Percentiles rank a stretch among this genome's conserved stretches.
phyloP scores from a whole-genome alignment of 2,888 invertebrate species.

The Pseudoips prasinana region DNA sequence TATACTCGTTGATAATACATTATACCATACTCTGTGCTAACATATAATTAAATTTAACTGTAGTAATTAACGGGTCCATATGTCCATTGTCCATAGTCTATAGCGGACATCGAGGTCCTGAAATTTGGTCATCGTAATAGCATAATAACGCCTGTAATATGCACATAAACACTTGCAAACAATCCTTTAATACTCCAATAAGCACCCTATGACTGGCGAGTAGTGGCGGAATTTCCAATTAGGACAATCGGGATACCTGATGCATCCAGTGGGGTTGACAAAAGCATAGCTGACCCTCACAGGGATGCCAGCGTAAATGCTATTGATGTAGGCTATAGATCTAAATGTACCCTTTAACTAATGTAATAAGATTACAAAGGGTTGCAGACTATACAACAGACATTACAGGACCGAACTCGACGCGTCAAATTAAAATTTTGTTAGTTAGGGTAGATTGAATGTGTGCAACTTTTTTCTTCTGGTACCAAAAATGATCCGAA shows the following conservation, averaged over 20 bases:
- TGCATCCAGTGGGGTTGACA: constrained; percentile 23
- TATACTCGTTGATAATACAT: too few species aligned
- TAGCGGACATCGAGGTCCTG: constrained; percentile 4
- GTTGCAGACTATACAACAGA: constrained; percentile 51
- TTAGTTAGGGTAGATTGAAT: too few species aligned
- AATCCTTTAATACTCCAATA: constrained; percentile 1
- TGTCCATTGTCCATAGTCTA: too few species aligned
- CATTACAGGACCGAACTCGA: constrained; percentile 46
- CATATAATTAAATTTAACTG: too few species aligned
- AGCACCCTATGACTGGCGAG: constrained; percentile 1
- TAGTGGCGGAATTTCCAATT: constrained; percentile 21
- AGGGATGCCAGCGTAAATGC: constrained; percentile 43
- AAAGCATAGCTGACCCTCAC: constrained; percentile 35
- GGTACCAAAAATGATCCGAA: too few species aligned
- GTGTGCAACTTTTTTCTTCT: too few species aligned
- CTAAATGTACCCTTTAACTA: constrained; percentile 73
- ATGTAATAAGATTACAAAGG: constrained; percentile 77
- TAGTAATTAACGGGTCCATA: too few species aligned
- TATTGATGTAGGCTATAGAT: constrained; percentile 62
- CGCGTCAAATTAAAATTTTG: too few species aligned
- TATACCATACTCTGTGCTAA: too few species aligned
- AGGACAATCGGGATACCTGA: constrained; percentile 14
- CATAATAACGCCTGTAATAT: neutral
- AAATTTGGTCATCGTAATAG: neutral
- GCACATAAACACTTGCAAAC: too few species aligned